phyloP scores from a whole-genome alignment of 2,888 invertebrate genomes.

The Chrysolina haemoptera region DNA sequence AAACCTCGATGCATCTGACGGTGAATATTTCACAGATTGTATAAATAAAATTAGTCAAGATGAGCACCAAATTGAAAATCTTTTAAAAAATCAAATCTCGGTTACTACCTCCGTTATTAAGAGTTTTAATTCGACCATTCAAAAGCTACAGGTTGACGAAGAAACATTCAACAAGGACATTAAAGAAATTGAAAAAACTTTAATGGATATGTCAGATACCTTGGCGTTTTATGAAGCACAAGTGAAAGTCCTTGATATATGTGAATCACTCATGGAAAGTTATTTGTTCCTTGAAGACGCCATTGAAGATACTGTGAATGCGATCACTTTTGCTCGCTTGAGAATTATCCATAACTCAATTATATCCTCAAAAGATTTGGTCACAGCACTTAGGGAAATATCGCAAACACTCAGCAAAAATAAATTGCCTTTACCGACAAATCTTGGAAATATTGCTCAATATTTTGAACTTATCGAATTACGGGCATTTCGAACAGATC shows the following conservation, averaged over 20 bases:
- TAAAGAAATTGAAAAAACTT: neutral
- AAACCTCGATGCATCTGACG: neutral
- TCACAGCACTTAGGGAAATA: neutral
- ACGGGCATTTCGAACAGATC: too few relatives aligned
- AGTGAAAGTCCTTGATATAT: neutral
- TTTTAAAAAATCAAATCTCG: slow-evolving; percentile 25
- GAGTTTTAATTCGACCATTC: slow-evolving; percentile 28
- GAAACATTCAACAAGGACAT: slow-evolving; percentile 28
- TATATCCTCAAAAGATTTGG: too few relatives aligned
- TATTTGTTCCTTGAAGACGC: neutral
- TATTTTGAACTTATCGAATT: too few relatives aligned
- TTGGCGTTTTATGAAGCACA: neutral
- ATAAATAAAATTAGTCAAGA: slow-evolving; percentile 22
- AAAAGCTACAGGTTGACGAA: slow-evolving; percentile 19
- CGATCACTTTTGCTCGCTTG: neutral
- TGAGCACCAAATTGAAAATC: slow-evolving; percentile 27
- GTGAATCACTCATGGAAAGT: neutral
- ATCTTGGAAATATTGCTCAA: neutral
- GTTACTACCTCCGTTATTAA: slow-evolving; percentile 25
- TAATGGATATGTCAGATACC: neutral
- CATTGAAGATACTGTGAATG: neutral
- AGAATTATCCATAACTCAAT: neutral
- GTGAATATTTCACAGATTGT: slow-evolving; percentile 20
- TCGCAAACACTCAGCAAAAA: neutral
- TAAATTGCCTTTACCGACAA: neutral